A percentile compares a stretch with the other conserved stretches of the same genome.
Evolutionary conservation across 2,888 invertebrate species (phyloP).

Genomic region (Coenonympha glycerion): DNA sequence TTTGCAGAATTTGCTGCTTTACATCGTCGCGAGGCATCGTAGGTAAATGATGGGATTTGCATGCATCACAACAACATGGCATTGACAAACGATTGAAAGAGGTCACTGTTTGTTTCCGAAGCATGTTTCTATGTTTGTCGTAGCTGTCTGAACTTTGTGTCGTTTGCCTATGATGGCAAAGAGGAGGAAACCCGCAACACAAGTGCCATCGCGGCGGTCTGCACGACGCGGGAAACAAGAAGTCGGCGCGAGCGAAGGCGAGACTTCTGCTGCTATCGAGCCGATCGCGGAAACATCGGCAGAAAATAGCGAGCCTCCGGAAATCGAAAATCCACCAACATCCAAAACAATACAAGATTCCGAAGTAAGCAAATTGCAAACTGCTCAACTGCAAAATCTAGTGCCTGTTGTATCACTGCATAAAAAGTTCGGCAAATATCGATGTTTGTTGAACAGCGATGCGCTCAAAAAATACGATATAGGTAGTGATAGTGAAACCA

Average conservation of each 20-base stretch:
- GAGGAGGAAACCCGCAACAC: conserved; percentile 59
- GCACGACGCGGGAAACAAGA: conserved; percentile 59
- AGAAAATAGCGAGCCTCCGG: conserved; percentile 19
- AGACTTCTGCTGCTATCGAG: conserved; percentile 41
- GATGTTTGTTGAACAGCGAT: conserved; percentile 65
- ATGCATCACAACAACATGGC: conserved; percentile 40
- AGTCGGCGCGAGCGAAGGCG: conserved; percentile 40
- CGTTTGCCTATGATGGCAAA: conserved; percentile 61
- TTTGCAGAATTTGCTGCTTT: not conserved
- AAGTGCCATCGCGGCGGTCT: conserved; percentile 51
- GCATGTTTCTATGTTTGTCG: conserved; percentile 30
- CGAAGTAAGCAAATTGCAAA: conserved; percentile 35
- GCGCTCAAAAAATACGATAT: conserved; percentile 57
- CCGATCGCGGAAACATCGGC: conserved; percentile 28
- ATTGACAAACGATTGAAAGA: conserved; percentile 57
- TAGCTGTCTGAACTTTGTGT: conserved; percentile 38
- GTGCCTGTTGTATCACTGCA: conserved; percentile 57
- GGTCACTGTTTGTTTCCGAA: conserved; percentile 44
- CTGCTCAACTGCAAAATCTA: conserved; percentile 34
- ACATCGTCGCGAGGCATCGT: not conserved
- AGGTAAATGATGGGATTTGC: conserved; percentile 1
- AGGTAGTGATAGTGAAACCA: conserved; percentile 72
- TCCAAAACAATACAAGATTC: conserved; percentile 29
- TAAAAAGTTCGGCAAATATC: conserved; percentile 77
- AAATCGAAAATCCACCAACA: not conserved